Base-by-base conservation (phyloP, 2,888 invertebrate genomes). In the Amorpha juglandis region DNA sequence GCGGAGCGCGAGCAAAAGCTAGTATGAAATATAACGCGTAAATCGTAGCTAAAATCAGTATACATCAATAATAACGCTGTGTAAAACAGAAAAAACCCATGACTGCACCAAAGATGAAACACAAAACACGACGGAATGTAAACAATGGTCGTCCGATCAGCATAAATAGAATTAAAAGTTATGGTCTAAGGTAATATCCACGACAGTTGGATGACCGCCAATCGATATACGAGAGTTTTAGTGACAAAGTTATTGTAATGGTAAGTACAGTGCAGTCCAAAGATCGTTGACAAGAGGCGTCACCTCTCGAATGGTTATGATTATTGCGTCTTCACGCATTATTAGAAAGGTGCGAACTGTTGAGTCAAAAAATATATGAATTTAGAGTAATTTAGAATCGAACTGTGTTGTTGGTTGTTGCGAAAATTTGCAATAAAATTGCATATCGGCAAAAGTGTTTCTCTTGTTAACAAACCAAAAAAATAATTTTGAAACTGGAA, bases 121-220 rank as follows among this genome's bases (percentile, higher is more conserved):
- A 55, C n/a, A 27, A 53, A 1, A 53, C 14, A 6, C 55, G 8
- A 16, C 55, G 16, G 16, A 55, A 38, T 55, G 55, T 55, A 35
- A 38, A 53, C 33, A 53, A 38, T 7, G n/a, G n/a, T n/a, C 7
- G 6, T 8, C 27, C 33, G 35, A 53, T 16, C 16, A 11, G 6
- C 35, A 55, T 55, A 55, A 55, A 55, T 55, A n/a, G 52, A 27
- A 16, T 52, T 52, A 14, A 52, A 52, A 52, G 35, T 35, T 16
- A n/a, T 16, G 16, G 16, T 33, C 9, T 55, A 38, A 9, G 45
- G 1, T 45, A 45, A 11, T 45, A 45, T 9, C 19, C n/a, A 51
- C 2, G 51, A 52, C 52, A 52, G 27, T 55, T 16, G 33, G 38
- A 9, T 14, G 53, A 1, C 14, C n/a, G n/a, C n/a, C n/a, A 35